Evolutionary conservation across 2,888 invertebrate species (phyloP), one percentile per base, ranked within the genome.

Genomic region (Andrena trimmerana): DNA sequence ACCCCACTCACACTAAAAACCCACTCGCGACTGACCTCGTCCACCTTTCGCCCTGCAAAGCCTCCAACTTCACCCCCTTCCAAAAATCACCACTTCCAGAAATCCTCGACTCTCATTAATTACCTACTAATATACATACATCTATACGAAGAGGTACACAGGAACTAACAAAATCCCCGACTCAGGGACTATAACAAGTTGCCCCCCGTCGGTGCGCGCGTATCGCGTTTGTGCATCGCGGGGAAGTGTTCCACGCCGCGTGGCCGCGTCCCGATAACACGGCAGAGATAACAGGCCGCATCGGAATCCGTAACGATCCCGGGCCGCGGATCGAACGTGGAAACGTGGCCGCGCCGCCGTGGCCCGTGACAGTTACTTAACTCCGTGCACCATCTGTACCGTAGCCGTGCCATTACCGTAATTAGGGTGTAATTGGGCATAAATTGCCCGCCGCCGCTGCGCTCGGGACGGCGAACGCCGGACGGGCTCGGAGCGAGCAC

Each of bases 351-450:
- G 75, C 71, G 81, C 80, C 71, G 75, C 86, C 77, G 88, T 84
- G 75, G 80, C 63, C 78, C 82, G 86, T 82, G 86, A 85, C 85
- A 89, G 88, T 90, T 88, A 86, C 84, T 88, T 90, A 89, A 90
- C 86, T 87, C 69, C 78, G 88, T 84, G 86, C 87, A 89, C 86
- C 89, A 89, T 87, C 88, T 88, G 86, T 83, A 83, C 70, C 79
- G 74, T 82, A 87, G 87, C 81, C 87, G 84, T 89, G 86, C 84
- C 86, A 89, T 90, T 89, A 89, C 88, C 81, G 86, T 91, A 90
- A 90, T 90, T 90, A 90, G 83, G 83, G 86, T 86, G 86, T 90
- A 91, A 91, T 90, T 91, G 90, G 88, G 87, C 87, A 88, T 90
- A 88, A 90, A 90, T 90, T 86, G 89, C 86, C 79, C 75, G 70